phyloP scores from a whole-genome alignment of 1,140 invertebrate genomes.

The Episyrphus balteatus region DNA sequence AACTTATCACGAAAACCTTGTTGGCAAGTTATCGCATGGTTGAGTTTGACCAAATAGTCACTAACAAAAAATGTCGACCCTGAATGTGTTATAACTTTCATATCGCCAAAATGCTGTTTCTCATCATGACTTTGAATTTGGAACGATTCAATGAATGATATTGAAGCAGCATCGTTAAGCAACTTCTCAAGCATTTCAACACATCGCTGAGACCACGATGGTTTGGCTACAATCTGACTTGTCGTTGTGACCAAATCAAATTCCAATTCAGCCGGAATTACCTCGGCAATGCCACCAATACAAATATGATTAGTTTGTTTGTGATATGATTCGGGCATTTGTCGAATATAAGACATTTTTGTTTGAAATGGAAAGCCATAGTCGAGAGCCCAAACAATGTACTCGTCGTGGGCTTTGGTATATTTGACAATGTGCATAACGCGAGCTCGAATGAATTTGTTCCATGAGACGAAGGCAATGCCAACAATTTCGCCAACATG shows the following conservation, averaged over 20 bases:
- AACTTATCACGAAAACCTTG: background rate
- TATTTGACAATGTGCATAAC: constrained; percentile 5
- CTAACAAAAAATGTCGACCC: constrained; percentile 1
- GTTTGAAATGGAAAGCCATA: constrained; percentile 10
- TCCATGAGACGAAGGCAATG: constrained; percentile 4
- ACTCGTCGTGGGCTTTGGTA: constrained; percentile 2
- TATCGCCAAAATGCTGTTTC: constrained; percentile 5
- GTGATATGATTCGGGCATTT: constrained; percentile 1
- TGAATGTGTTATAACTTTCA: constrained; percentile 2
- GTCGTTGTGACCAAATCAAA: constrained; percentile 1
- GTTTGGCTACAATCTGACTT: background rate
- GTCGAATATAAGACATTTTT: constrained; percentile 2
- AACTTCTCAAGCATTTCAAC: constrained; percentile 6
- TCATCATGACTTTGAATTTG: background rate
- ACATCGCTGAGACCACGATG: constrained; percentile 4
- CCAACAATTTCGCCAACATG: constrained; percentile 2
- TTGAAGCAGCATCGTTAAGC: constrained; percentile 3
- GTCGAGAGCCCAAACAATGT: constrained; percentile 9
- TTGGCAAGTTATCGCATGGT: background rate
- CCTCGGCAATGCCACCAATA: constrained; percentile 2
- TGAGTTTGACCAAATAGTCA: constrained; percentile 2
- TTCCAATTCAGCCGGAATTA: constrained; percentile 4
- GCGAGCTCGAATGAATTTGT: constrained; percentile 9
- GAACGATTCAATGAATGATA: constrained; percentile 3
- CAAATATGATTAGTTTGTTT: background rate